These are phyloP conservation scores for Halyomorpha halys DNA, from an alignment of 1,140 invertebrate species.

Conservation along the genomic window DNA sequence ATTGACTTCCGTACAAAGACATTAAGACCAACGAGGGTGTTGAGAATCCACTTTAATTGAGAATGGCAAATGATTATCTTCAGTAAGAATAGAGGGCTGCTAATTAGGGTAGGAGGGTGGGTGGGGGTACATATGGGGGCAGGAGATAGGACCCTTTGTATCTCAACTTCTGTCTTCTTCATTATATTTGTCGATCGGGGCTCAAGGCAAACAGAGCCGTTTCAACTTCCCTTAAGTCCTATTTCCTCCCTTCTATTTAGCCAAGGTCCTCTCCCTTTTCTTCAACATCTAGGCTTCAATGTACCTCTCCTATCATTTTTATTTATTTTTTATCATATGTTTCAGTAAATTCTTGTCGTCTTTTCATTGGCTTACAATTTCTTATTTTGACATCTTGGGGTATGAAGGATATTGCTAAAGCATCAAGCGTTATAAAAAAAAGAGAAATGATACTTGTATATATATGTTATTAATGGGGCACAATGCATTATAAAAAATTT, in stretches of 20 bases:
- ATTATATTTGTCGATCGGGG: slow-evolving; percentile 16
- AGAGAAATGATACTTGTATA: too few relatives aligned
- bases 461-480: too few relatives aligned
- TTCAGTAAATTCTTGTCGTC: too few relatives aligned
- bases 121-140: not conserved
- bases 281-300: not conserved
- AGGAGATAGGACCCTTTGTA: not conserved
- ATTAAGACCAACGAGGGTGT: too few relatives aligned
- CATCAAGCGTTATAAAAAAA: too few relatives aligned
- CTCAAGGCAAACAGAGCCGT: slow-evolving; percentile 9
- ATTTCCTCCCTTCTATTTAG: slow-evolving; percentile 14
- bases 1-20: too few relatives aligned
- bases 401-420: too few relatives aligned
- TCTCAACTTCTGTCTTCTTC: slow-evolving; percentile 1
- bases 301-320: too few relatives aligned
- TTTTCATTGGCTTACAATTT: too few relatives aligned
- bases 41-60: slow-evolving; percentile 1
- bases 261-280: not conserved
- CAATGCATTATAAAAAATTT: too few relatives aligned
- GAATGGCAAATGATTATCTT: slow-evolving; percentile 1
- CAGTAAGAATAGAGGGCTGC: not conserved
- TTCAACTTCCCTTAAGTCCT: slow-evolving; percentile 17
- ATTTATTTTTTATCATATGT: too few relatives aligned
- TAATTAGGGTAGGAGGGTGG: not conserved
- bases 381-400: too few relatives aligned